These are phyloP conservation scores for Acrocephalus arundinaceus DNA, from an alignment of 2,113 vertebrate genomes.

Conservation along the genomic window DNA sequence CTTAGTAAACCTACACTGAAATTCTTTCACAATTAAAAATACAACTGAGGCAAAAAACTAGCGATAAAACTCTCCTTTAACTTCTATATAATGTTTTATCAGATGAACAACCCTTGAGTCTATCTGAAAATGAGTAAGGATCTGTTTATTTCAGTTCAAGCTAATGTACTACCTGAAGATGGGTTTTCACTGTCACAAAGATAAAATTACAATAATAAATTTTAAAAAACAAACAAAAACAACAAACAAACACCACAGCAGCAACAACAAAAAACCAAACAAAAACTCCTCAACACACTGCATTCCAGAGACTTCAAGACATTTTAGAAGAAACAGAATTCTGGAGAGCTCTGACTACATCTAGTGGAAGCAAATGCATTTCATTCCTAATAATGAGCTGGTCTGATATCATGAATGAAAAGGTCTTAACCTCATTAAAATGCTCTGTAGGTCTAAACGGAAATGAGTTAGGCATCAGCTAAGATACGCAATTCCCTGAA, in stretches of 20 bases:
- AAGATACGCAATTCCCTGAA: constrained; percentile 1
- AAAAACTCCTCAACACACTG: background rate
- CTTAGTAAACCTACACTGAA: background rate
- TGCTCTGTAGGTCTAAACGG: background rate
- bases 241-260: background rate
- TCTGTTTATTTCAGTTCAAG: background rate
- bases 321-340: background rate
- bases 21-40: background rate
- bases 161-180: background rate
- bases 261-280: background rate
- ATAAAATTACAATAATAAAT: background rate
- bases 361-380: constrained; percentile 29
- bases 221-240: background rate
- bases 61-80: background rate
- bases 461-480: background rate
- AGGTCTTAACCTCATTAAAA: constrained; percentile 57
- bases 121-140: background rate
- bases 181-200: background rate
- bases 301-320: background rate
- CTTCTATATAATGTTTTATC: background rate
- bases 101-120: background rate
- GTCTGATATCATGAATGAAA: constrained; percentile 7
- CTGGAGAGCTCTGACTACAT: constrained; percentile 10
- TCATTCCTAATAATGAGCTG: background rate
- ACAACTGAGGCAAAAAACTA: background rate